phyloP scores from a whole-genome alignment of 1,140 invertebrate genomes.

The Nasonia vitripennis region DNA sequence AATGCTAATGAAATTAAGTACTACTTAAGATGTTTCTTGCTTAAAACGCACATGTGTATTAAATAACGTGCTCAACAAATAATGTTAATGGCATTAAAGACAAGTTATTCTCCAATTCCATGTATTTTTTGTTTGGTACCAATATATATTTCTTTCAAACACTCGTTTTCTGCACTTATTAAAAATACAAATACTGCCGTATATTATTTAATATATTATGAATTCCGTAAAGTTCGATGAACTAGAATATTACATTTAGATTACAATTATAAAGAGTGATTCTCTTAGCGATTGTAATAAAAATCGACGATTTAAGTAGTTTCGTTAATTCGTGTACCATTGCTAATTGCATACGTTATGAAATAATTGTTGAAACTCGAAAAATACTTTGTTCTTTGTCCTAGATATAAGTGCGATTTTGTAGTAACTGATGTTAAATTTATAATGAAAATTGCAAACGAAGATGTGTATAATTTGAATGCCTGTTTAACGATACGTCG shows the following conservation, averaged over 20 bases:
- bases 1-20: constrained; percentile 19
- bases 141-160: neutral
- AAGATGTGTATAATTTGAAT: constrained; percentile 9
- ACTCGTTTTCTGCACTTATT: neutral
- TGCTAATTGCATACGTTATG: neutral
- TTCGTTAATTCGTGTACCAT: neutral
- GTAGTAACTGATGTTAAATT: neutral
- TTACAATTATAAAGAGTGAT: neutral
- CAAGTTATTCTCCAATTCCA: neutral
- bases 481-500: no score
- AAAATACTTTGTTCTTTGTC: neutral
- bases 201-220: neutral
- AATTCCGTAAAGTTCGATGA: neutral
- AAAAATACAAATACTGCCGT: neutral
- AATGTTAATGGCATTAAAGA: neutral
- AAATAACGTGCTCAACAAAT: neutral
- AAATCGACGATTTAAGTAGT: neutral
- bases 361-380: neutral
- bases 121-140: neutral
- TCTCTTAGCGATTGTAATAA: neutral
- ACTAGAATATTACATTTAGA: neutral
- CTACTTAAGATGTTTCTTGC: constrained; percentile 17
- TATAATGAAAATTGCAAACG: neutral
- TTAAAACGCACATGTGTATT: neutral
- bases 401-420: constrained; percentile 7